Evolutionary conservation across 2,113 vertebrate species (phyloP), one percentile per base, ranked within the genome.

Genomic region (Cyphomyrus discorhynchus): DNA sequence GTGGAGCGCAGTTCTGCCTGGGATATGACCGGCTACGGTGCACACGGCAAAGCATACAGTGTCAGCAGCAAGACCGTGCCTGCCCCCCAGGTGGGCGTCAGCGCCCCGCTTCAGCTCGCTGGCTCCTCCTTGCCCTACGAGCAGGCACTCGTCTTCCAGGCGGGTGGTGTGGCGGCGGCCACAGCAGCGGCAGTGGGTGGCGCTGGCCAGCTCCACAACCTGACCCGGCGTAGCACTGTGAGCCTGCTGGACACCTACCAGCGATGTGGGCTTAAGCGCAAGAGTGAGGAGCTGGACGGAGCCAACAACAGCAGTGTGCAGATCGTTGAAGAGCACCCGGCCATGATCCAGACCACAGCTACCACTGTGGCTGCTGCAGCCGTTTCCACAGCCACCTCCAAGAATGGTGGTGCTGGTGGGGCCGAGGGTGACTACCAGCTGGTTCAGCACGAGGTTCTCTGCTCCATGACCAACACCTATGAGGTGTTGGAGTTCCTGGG

Each of bases 21-120:
- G 98, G 98, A 99, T 97, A 99, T 99, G 98, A 99, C 98, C 92
- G 98, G 98, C 95, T 99, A 99, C 98, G 98, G 98, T 96, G 96
- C 98, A 89, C 98, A 98, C 96, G 97, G 97, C 96, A 99, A 98
- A 96, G 97, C 95, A 94, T 99, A 98, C 94, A 97, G 96, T 96
- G 97, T 98, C 96, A 97, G 96, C 96, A 97, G 96, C 96, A 97
- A 98, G 97, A 97, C 97, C 96, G 95, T 96, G 92, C 96, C 97
- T 86, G 95, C 97, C 92, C 93, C 97, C 88, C 96, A 96, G 95
- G 95, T 98, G 88, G 95, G 97, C 94, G 95, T 98, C 96, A 98
- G 96, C 96, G 94, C 97, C 95, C 97, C 98, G 92, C 96, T 98
- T 93, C 97, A 98, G 89, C 95, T 97, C 88, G 95, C 97, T 80